Evolutionary conservation across 1,140 invertebrate species (phyloP).

Genomic region (Brachionus sp.): DNA sequence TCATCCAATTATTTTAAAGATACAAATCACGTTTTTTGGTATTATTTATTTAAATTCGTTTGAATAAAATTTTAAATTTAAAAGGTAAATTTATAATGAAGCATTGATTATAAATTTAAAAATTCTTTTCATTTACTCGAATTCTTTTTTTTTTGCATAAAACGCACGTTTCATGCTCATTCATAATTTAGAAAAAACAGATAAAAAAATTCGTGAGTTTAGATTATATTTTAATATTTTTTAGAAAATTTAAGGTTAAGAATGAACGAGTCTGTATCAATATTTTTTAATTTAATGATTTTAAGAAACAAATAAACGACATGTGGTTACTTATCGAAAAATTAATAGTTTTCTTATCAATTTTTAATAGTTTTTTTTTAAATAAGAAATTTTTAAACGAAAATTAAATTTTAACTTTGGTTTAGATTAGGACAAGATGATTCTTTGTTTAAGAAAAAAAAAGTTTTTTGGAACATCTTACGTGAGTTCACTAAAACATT

Average conservation of each 20-base stretch:
- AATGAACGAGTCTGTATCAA: neutral
- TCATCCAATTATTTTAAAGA: neutral
- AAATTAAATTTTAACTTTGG: neutral
- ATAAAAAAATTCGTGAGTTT: neutral
- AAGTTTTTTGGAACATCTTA: neutral
- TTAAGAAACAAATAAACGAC: neutral
- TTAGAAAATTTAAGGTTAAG: neutral
- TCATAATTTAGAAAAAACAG: constrained; percentile 4
- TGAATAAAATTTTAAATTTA: neutral
- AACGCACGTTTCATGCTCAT: neutral
- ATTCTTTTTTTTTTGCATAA: neutral
- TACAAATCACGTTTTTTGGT: neutral
- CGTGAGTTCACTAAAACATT: no score
- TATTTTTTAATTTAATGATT: neutral
- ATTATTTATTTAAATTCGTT: neutral
- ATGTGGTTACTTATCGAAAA: no score
- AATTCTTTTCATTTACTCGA: neutral
- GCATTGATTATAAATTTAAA: neutral
- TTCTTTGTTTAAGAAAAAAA: neutral
- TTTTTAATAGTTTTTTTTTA: no score
- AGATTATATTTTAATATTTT: neutral
- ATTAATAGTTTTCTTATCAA: no score
- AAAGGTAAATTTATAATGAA: neutral
- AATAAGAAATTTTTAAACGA: no score
- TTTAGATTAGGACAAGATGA: neutral